These are phyloP conservation scores for Tragelaphus imberbis DNA, from an alignment of 2,113 vertebrate species.

Conservation along the genomic window DNA sequence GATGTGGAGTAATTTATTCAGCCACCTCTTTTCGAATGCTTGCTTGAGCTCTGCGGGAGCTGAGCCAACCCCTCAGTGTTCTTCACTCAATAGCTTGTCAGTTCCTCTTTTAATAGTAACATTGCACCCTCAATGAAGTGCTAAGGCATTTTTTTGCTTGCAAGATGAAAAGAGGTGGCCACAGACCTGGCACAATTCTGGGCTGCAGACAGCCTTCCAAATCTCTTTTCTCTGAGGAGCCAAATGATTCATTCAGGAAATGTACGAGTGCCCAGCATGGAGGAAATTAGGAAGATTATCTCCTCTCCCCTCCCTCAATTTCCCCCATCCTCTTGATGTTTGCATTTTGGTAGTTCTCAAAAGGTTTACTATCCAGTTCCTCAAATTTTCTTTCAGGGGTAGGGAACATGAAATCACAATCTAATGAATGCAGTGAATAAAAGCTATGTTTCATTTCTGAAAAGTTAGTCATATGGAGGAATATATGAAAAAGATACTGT, in stretches of 20 bases:
- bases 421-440: not conserved
- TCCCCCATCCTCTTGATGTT: not conserved
- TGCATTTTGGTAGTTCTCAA: constrained; percentile 29
- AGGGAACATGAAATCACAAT: not conserved
- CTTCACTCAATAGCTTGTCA: constrained; percentile 53
- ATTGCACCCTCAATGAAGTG: constrained; percentile 50
- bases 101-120: constrained; percentile 36
- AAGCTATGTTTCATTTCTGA: not conserved
- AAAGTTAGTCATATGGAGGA: not conserved
- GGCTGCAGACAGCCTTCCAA: constrained; percentile 43
- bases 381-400: not conserved
- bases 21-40: constrained; percentile 14
- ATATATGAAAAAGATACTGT: not conserved
- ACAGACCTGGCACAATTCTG: constrained; percentile 27
- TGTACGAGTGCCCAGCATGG: constrained; percentile 14
- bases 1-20: constrained; percentile 58
- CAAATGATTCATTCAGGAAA: constrained; percentile 63
- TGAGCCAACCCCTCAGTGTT: not conserved
- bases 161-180: constrained; percentile 55
- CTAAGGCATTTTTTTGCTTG: constrained; percentile 35
- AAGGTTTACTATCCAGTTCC: constrained; percentile 1
- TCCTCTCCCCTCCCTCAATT: not conserved
- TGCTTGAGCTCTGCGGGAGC: constrained; percentile 17
- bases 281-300: constrained; percentile 50
- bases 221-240: constrained; percentile 25